Percentiles rank a stretch among this genome's conserved stretches.
These are phyloP conservation scores for Dicrurus megarhynchus DNA, from an alignment of 2,113 vertebrate genomes.

Conservation along the genomic window DNA sequence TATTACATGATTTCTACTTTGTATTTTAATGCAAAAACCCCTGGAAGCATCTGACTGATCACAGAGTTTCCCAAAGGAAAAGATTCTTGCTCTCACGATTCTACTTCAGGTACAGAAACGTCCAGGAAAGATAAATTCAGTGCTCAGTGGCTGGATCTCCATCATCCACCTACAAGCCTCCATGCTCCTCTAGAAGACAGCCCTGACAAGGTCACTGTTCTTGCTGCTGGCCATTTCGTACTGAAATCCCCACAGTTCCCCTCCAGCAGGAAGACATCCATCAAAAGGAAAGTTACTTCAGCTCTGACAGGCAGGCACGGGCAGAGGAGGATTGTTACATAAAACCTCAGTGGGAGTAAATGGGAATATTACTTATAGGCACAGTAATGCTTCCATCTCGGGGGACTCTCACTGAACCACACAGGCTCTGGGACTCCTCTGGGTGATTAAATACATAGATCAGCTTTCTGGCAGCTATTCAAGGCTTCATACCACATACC, in stretches of 20 bases:
- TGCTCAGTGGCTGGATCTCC: not conserved
- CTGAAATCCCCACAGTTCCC: not conserved
- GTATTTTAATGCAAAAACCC: not conserved
- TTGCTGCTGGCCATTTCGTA: not conserved
- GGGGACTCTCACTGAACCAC: not conserved
- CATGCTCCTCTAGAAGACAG: not conserved
- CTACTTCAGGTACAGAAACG: not conserved
- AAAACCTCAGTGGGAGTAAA: constrained; percentile 44
- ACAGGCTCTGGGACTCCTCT: not conserved
- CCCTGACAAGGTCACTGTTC: not conserved
- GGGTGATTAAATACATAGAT: not conserved
- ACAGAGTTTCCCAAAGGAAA: not conserved
- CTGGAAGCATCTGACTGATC: not conserved
- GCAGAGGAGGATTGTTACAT: constrained; percentile 34
- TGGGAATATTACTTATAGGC: not conserved
- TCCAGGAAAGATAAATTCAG: not conserved
- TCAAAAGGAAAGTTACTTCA: constrained; percentile 17
- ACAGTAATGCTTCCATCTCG: not conserved
- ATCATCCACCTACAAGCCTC: not conserved
- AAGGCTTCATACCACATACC: not conserved
- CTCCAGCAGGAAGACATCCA: not conserved
- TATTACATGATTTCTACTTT: not conserved
- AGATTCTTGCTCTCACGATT: not conserved
- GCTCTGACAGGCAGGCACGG: constrained; percentile 23
- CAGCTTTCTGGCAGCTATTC: not conserved